Percentiles rank a stretch among this genome's conserved stretches.
These are phyloP conservation scores for Octomys mimax DNA, from an alignment of 2,797 vertebrate species.

Conservation along the genomic window DNA sequence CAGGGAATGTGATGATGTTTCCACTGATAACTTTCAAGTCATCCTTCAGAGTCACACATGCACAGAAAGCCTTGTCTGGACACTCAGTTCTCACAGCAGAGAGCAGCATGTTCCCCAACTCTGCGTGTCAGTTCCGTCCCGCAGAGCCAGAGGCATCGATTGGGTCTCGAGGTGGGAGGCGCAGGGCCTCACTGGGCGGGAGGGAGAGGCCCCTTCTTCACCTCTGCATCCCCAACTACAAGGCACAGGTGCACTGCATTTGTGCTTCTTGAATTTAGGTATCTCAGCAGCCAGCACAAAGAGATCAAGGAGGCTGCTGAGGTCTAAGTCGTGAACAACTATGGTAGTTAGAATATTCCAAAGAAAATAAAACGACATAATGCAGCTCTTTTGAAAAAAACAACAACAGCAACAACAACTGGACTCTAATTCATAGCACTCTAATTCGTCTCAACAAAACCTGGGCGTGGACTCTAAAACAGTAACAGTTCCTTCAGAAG, in stretches of 20 bases:
- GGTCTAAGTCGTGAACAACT: background rate
- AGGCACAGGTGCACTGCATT: background rate
- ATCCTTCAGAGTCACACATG: constrained; percentile 27
- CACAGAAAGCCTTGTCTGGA: background rate
- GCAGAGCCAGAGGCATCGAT: background rate
- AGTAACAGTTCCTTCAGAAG: background rate
- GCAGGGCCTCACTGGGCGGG: rapidly evolving
- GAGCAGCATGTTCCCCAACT: background rate
- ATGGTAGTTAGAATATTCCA: background rate
- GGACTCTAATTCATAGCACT: background rate
- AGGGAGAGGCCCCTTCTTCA: background rate
- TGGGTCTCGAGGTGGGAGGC: background rate
- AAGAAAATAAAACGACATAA: background rate
- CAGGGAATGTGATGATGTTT: constrained; percentile 42
- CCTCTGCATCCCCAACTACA: background rate
- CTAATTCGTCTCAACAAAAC: background rate
- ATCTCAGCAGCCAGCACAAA: background rate
- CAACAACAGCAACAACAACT: background rate
- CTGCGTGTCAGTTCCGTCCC: background rate
- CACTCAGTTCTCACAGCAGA: background rate
- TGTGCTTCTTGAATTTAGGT: background rate
- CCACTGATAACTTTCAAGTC: constrained; percentile 27
- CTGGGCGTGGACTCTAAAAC: background rate
- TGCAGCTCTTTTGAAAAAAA: background rate
- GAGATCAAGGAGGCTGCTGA: background rate